Base-by-base conservation (phyloP, 2,888 invertebrate genomes). In the Drosophila subquinaria region DNA sequence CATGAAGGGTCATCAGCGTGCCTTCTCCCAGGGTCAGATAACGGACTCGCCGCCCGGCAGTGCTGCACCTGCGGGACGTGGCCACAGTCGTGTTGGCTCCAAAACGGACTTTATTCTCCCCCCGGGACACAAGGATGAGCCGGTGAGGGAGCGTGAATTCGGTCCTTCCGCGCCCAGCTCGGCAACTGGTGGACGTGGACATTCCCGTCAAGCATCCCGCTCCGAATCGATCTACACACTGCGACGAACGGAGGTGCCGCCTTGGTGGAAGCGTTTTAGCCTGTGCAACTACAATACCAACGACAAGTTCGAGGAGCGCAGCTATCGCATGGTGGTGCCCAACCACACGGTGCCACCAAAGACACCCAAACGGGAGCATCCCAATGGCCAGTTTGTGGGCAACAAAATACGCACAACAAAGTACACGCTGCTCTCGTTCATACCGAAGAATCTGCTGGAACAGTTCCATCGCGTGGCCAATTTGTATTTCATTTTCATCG, bases 381-480 rank as follows among this genome's bases (percentile, higher is more conserved):
- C 97, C 0, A 97, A 97, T 91, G 96, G 96, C n/a, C 94, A 94
- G 55, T 95, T 96, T 91, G 95, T 96, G 83, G 95, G 96, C 91
- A 98, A 98, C 93, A 95, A 96, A 93, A 96, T 98, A 91, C 95
- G 97, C 92, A 98, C 98, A 93, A 98, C 98, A 60, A 98, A 99
- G 93, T 99, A 99, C 93, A 98, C 98, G 27, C 91, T 97, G 69
- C 94, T 98, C 80, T 98, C 97, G 84, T 99, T 99, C 94, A 94
- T 99, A 91, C 98, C 99, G 66, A 97, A 98, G 93, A 99, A 99
- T 93, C 94, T 99, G 72, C 95, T 98, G 93, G 98, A 99, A 94
- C 99, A 99, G 94, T 98, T 99, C 93, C 98, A 98, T 93, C 95
- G 99, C 73, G 97, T 98, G 91, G 99, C 99, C 76, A 99, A 99